phyloP scores from a whole-genome alignment of 2,113 vertebrate species.

The Silurus asotus region DNA sequence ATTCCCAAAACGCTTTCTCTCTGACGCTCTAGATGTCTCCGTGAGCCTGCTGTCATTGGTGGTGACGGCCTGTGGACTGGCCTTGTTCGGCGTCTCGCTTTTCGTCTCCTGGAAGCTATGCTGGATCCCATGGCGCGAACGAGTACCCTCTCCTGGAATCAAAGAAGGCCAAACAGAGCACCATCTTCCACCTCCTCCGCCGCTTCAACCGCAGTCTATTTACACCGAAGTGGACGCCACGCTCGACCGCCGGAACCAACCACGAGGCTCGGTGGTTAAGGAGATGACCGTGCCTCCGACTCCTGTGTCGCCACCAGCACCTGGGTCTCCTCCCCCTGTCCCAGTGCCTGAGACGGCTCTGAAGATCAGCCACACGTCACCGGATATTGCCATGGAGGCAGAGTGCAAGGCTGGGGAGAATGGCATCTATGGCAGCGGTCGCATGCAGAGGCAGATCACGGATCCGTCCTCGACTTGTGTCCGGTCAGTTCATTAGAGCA shows the following conservation, averaged over 20 bases:
- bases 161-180: constrained; percentile 87
- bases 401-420: constrained; percentile 81
- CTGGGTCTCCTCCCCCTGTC: constrained; percentile 70
- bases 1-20: neutral
- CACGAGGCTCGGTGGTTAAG: constrained; percentile 74
- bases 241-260: constrained; percentile 85
- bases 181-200: constrained; percentile 58
- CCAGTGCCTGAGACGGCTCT: constrained; percentile 84
- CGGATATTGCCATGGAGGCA: constrained; percentile 87
- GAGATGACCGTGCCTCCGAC: constrained; percentile 65
- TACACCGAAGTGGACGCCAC: constrained; percentile 84
- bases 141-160: constrained; percentile 78
- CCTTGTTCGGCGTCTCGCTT: constrained; percentile 94
- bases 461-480: constrained; percentile 85
- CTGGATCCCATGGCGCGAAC: constrained; percentile 98
- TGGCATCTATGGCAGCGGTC: constrained; percentile 77
- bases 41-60: constrained; percentile 93
- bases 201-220: constrained; percentile 73
- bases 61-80: constrained; percentile 95
- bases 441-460: constrained; percentile 88
- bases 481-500: constrained; percentile 66
- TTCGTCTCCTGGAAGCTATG: constrained; percentile 99
- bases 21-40: constrained; percentile 84
- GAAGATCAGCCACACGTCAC: constrained; percentile 98
- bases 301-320: constrained; percentile 44